Conservation (phyloP, 2,888 invertebrate species). For the Drosophila hamatofila region DNA sequence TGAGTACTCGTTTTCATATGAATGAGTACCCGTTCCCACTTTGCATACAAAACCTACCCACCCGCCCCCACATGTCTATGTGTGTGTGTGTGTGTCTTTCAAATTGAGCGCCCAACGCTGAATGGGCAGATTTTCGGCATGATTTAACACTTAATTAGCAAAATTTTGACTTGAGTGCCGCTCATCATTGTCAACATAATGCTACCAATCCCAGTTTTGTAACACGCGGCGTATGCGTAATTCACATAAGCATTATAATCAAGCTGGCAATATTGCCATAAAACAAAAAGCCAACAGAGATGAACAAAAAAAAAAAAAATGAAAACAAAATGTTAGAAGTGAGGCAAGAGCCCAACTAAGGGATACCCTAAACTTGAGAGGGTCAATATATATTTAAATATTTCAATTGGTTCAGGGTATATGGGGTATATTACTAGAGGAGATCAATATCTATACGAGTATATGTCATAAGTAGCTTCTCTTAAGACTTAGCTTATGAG, state of each 20-base stretch:
- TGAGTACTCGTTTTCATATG: slow-evolving; percentile 40
- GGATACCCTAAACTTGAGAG: not conserved
- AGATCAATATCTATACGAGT: too few species aligned
- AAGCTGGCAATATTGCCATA: slow-evolving; percentile 32
- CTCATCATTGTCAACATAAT: slow-evolving; percentile 70
- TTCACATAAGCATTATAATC: slow-evolving; percentile 69
- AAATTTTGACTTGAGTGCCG: slow-evolving; percentile 73
- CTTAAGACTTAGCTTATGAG: not conserved
- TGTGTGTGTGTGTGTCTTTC: slow-evolving; percentile 24
- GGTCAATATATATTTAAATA: not conserved
- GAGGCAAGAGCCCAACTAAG: not conserved
- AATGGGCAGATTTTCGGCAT: slow-evolving; percentile 74
- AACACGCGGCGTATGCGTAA: slow-evolving; percentile 67
- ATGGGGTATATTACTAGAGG: too few species aligned
- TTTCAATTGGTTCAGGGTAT: too few species aligned
- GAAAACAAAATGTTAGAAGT: not conserved
- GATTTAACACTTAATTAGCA: slow-evolving; percentile 81
- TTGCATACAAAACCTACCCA: not conserved
- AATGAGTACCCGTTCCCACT: slow-evolving; percentile 35
- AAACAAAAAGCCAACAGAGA: slow-evolving; percentile 11
- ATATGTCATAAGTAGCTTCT: too few species aligned
- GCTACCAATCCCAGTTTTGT: slow-evolving; percentile 31
- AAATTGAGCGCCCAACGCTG: slow-evolving; percentile 52
- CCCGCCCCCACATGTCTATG: slow-evolving; percentile 5
- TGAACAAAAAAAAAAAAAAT: too few species aligned